Evolutionary conservation across 1,140 invertebrate species (phyloP).

Genomic region (Zaprionus ghesquierei): DNA sequence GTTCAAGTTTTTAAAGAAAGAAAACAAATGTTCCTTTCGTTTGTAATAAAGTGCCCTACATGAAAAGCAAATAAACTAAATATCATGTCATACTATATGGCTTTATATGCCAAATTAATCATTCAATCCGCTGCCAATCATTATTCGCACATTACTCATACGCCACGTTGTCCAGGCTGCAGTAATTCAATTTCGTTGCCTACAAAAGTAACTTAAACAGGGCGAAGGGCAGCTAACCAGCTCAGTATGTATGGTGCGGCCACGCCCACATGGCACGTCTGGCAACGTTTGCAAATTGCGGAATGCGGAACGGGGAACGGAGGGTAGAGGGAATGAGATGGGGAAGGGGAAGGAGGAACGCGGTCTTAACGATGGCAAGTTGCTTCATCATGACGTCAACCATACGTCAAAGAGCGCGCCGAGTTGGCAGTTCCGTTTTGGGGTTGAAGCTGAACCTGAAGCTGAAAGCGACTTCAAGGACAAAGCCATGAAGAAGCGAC

Average conservation of each 20-base stretch:
- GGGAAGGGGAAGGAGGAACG: slow-evolving; percentile 7
- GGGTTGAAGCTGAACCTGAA: slow-evolving; percentile 21
- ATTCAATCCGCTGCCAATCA: slow-evolving; percentile 16
- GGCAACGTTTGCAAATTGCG: slow-evolving; percentile 29
- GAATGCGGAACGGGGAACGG: slow-evolving; percentile 14
- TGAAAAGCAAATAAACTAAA: neutral
- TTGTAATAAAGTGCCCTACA: neutral
- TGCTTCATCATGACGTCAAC: slow-evolving; percentile 63
- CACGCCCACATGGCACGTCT: slow-evolving; percentile 39
- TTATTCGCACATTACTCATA: slow-evolving; percentile 55
- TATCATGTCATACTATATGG: neutral
- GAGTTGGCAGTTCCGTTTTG: neutral
- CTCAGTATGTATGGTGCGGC: slow-evolving; percentile 49
- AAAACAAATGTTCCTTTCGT: neutral
- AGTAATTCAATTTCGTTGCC: no score
- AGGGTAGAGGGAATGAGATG: no score
- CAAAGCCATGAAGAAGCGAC: slow-evolving; percentile 21
- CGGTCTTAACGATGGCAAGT: slow-evolving; percentile 50
- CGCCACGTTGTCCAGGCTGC: slow-evolving; percentile 39
- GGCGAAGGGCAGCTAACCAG: slow-evolving; percentile 28
- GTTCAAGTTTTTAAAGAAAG: neutral
- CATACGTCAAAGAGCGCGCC: slow-evolving; percentile 42
- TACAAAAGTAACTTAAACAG: slow-evolving; percentile 18
- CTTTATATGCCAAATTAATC: neutral
- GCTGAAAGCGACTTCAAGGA: slow-evolving; percentile 43